Percentiles rank a stretch among this genome's conserved stretches.
phyloP scores from a whole-genome alignment of 2,888 invertebrate genomes.

The Phlogophora meticulosa region DNA sequence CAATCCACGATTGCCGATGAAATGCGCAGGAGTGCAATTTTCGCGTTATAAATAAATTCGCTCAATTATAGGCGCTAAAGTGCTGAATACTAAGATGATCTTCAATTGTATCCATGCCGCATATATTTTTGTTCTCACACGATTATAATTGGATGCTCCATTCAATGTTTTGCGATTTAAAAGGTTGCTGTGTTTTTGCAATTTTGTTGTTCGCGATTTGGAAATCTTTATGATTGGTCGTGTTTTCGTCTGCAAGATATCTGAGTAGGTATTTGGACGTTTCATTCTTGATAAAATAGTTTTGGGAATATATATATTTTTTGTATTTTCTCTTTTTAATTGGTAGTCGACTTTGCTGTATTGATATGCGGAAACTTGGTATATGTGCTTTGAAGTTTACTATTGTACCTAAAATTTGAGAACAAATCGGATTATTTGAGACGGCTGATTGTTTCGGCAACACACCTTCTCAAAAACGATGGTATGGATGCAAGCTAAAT shows the following conservation, averaged over 20 bases:
- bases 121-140: constrained; percentile 67
- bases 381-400: no score
- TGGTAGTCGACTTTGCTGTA: no score
- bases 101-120: constrained; percentile 65
- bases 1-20: constrained; percentile 81
- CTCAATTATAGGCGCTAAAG: constrained; percentile 78
- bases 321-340: no score
- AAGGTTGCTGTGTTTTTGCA: constrained; percentile 63
- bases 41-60: constrained; percentile 84
- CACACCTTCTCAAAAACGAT: neutral
- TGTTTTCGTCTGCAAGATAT: neutral
- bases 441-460: neutral
- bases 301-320: no score
- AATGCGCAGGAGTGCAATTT: constrained; percentile 78
- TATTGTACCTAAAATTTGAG: no score
- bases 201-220: constrained; percentile 44
- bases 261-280: no score
- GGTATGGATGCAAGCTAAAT: neutral
- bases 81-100: constrained; percentile 71
- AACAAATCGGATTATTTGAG: no score
- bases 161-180: constrained; percentile 64
- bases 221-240: constrained; percentile 31
- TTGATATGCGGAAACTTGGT: no score
- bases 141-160: constrained; percentile 64
- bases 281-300: neutral